These are phyloP conservation scores for Dastarcus helophoroides DNA, from an alignment of 2,888 invertebrate species.

Conservation along the genomic window DNA sequence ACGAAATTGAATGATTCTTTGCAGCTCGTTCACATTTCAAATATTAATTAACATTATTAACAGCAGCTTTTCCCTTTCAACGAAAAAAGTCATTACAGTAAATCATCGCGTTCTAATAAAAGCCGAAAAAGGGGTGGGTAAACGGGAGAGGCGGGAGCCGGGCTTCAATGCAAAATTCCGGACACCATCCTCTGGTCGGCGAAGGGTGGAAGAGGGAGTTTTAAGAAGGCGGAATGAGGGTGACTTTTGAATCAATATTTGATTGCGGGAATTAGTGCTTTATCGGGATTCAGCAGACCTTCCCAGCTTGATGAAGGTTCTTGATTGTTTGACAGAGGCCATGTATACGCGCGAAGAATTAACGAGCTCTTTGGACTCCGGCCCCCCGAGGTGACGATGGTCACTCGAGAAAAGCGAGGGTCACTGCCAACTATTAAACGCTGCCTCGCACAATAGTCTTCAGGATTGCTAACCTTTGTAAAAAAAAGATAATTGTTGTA, in stretches of 20 bases:
- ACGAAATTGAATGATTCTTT: conserved; percentile 29
- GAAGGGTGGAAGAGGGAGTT: conserved; percentile 9
- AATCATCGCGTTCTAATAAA: conserved; percentile 49
- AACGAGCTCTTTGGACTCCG: conserved; percentile 24
- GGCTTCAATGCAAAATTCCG: conserved; percentile 16
- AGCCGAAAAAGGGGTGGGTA: conserved; percentile 25
- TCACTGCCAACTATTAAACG: too few species aligned
- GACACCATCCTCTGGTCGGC: conserved; percentile 26
- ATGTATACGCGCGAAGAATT: conserved; percentile 38
- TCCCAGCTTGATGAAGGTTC: conserved; percentile 38
- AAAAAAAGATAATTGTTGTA: too few species aligned
- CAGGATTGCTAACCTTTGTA: too few species aligned
- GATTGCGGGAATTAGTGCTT: conserved; percentile 41
- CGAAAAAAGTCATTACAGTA: conserved; percentile 46
- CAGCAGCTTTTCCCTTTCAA: conserved; percentile 40
- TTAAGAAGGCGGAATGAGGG: conserved; percentile 31
- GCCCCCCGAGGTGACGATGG: conserved; percentile 9
- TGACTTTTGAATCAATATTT: conserved; percentile 42
- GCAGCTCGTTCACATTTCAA: conserved; percentile 40
- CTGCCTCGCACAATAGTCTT: too few species aligned
- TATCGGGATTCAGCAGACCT: conserved; percentile 40
- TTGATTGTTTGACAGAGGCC: conserved; percentile 39
- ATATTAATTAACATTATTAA: conserved; percentile 53
- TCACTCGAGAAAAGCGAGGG: too few species aligned
- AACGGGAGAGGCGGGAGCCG: conserved; percentile 9